Evolutionary conservation across 30 jellyfish, hydroid and myxozoan genomes (phyloP).

Genomic region (Hydractinia echinata): DNA sequence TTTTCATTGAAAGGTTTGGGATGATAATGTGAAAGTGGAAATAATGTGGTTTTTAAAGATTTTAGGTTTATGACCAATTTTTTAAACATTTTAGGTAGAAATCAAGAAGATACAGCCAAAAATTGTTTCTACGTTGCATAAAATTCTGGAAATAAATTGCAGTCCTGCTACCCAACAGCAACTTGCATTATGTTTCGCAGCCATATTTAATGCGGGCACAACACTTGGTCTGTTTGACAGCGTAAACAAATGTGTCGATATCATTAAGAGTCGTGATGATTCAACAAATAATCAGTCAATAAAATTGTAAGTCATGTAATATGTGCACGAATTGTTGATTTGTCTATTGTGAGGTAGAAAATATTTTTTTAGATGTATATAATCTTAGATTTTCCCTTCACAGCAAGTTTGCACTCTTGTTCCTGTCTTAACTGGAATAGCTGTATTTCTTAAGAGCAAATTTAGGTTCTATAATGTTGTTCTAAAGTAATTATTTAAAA

Average conservation of each 20-base stretch:
- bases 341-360: not conserved
- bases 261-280: conserved; percentile 79
- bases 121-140: conserved; percentile 56
- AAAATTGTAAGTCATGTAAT: conserved; percentile 57
- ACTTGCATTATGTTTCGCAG: conserved; percentile 71
- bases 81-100: conserved; percentile 44
- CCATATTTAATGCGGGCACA: conserved; percentile 51
- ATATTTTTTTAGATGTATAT: not conserved
- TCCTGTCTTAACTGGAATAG: too few relatives aligned
- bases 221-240: conserved; percentile 69
- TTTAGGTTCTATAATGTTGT: too few relatives aligned
- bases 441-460: too few relatives aligned
- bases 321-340: not conserved
- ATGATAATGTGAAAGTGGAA: too few relatives aligned
- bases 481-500: not conserved
- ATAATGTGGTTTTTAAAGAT: too few relatives aligned
- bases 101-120: conserved; percentile 66
- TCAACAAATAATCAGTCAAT: conserved; percentile 52
- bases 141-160: conserved; percentile 61
- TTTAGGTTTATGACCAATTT: too few relatives aligned
- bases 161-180: conserved; percentile 90
- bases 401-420: not conserved
- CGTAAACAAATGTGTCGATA: conserved; percentile 64
- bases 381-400: not conserved
- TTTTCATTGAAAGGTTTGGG: too few relatives aligned